Conservation (phyloP, 2,113 vertebrate genomes). For the Tautogolabrus adspersus region DNA sequence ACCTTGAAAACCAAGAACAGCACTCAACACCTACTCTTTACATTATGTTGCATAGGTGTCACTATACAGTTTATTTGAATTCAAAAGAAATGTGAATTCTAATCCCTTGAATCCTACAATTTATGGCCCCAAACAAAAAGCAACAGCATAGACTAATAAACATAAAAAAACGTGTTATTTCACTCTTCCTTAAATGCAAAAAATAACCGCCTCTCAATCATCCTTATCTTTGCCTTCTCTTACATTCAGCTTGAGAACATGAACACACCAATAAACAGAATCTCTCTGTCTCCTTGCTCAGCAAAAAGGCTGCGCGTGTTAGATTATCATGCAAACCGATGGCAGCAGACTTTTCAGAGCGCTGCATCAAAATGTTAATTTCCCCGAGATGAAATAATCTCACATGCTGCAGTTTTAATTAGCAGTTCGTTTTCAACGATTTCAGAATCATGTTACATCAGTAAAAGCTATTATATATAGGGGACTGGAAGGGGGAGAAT, state of each 20-base stretch:
- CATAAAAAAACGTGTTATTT: not conserved
- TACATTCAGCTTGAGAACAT: constrained; percentile 30
- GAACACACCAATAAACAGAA: constrained; percentile 14
- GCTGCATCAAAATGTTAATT: constrained; percentile 49
- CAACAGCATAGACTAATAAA: not conserved
- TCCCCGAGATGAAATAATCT: constrained; percentile 40
- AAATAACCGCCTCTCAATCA: not conserved
- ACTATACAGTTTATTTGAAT: no score
- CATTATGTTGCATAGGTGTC: no score
- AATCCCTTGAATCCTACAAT: no score
- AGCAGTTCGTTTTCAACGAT: constrained; percentile 17
- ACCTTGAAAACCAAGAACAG: no score
- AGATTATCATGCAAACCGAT: constrained; percentile 44
- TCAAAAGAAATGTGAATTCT: no score
- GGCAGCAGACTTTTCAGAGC: constrained; percentile 30
- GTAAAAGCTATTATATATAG: constrained; percentile 1
- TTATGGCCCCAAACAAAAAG: not conserved
- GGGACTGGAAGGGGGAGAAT: not conserved
- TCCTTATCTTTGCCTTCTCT: constrained; percentile 17
- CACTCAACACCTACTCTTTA: no score
- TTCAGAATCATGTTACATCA: constrained; percentile 13
- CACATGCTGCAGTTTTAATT: constrained; percentile 47
- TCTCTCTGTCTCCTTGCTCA: constrained; percentile 4
- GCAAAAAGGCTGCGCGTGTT: constrained; percentile 19
- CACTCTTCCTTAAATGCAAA: not conserved